Conservation (phyloP, 2,113 vertebrate species). For the Lagopus leucura region DNA sequence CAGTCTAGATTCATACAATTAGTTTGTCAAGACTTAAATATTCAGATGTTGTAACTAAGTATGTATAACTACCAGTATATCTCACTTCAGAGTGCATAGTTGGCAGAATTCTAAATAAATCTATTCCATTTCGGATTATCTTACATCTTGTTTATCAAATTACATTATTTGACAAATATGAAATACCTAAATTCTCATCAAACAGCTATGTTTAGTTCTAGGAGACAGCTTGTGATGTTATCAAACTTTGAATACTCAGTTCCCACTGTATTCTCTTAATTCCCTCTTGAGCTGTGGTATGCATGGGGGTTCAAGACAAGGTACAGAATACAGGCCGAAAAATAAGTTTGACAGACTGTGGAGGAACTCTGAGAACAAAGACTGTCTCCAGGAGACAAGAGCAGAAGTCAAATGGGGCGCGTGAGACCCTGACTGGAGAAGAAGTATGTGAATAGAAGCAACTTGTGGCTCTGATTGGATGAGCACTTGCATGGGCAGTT, state of each 20-base stretch:
- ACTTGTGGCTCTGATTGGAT: no score
- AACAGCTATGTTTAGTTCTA: background rate
- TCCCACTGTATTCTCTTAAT: background rate
- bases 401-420: no score
- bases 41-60: background rate
- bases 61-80: background rate
- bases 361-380: no score
- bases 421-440: no score
- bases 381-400: no score
- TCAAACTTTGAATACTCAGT: background rate
- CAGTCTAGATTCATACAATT: background rate
- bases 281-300: background rate
- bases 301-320: no score
- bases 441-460: no score
- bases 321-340: no score
- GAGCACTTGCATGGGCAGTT: no score
- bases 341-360: no score
- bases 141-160: background rate
- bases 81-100: accelerated
- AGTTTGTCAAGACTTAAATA: background rate
- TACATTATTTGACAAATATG: background rate
- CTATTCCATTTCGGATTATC: background rate
- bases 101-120: background rate
- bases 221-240: background rate
- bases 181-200: background rate